A percentile compares a stretch with the other conserved stretches of the same genome.
Conservation (phyloP, 2,797 vertebrate species). For the Botia almorhae region DNA sequence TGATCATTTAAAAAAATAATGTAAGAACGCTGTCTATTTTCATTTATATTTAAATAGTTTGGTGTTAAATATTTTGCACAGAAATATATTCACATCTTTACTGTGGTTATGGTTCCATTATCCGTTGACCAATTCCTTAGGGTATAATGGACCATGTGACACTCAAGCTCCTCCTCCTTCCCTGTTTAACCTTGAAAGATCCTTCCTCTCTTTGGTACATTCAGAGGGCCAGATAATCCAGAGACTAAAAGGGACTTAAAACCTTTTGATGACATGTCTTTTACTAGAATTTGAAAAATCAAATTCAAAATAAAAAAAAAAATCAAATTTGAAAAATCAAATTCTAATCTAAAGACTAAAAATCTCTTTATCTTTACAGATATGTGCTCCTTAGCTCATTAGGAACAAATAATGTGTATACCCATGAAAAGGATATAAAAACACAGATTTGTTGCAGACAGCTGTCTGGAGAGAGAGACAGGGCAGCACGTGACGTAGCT, state of each 20-base stretch:
- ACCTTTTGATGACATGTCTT: neutral
- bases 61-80: neutral
- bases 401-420: neutral
- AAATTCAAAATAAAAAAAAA: too few relatives aligned
- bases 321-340: too few relatives aligned
- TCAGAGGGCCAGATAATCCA: neutral
- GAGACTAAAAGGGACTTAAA: neutral
- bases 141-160: neutral
- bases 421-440: neutral
- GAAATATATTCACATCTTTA: neutral
- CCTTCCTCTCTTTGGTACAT: constrained; percentile 2
- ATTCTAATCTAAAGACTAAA: neutral
- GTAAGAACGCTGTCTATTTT: neutral
- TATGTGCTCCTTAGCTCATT: neutral
- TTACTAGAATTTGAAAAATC: neutral
- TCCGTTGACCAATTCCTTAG: neutral
- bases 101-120: neutral
- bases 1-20: neutral
- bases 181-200: constrained; percentile 36
- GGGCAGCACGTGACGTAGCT: constrained; percentile 8
- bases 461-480: constrained; percentile 8
- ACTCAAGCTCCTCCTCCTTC: neutral
- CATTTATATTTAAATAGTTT: neutral
- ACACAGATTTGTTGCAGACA: constrained; percentile 22
- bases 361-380: neutral